Conservation (phyloP, 2,888 invertebrate genomes). For the Dynastes hyllus region DNA sequence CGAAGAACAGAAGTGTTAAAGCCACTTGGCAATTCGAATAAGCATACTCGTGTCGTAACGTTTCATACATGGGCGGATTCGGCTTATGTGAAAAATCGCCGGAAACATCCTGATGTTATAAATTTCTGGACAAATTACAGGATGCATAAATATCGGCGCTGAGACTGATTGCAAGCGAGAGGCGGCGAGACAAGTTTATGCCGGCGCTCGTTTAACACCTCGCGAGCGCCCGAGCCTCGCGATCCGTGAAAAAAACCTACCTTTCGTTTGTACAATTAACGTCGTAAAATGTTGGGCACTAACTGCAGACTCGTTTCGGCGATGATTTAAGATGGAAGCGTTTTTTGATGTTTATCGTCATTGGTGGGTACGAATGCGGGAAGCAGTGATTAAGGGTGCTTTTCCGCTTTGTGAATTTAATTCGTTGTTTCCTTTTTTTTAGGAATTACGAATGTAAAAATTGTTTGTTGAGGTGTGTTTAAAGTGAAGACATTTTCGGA, state of each 20-base stretch:
- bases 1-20: no score
- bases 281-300: background rate
- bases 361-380: background rate
- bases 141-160: conserved; percentile 32
- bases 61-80: conserved; percentile 9
- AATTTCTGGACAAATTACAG: conserved; percentile 43
- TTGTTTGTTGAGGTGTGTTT: no score
- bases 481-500: no score
- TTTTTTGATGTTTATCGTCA: background rate
- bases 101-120: conserved; percentile 22
- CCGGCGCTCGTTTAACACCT: conserved; percentile 4
- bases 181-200: conserved; percentile 18
- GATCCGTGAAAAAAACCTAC: conserved; percentile 23
- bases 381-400: background rate
- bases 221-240: background rate
- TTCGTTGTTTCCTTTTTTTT: no score
- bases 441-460: no score
- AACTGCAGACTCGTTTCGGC: background rate
- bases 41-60: background rate
- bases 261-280: conserved; percentile 9
- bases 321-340: background rate
- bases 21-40: no score
- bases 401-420: no score
- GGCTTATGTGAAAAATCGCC: conserved; percentile 16
- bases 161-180: conserved; percentile 9